Base-by-base conservation (phyloP, 2,888 invertebrate species). In the Fabriciana adippe region DNA sequence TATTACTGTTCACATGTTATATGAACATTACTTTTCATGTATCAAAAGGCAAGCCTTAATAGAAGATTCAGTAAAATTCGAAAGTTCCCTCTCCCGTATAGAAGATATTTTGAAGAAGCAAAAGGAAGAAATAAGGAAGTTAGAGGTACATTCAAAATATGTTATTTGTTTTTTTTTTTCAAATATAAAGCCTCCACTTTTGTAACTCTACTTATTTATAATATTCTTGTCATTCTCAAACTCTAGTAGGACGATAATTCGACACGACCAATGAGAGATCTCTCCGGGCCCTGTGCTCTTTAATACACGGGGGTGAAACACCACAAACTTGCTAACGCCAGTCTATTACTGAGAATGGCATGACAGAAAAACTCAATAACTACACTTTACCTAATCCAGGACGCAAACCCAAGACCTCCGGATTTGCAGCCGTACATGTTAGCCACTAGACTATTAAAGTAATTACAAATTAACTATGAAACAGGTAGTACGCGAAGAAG, bases 11-110 rank as follows among this genome's bases (percentile, higher is more conserved):
- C 59, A 55, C 16, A 55, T 48, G 11, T 4, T 45, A 54, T 6
- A 13, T 14, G 14, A 18, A 60, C 35, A 35, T 55, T 31, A 14
- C 31, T 3, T 50, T 3, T 11, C 14, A 50, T 54, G 56, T 41
- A 16, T 18, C 78, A 79, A 41, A 83, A 93, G 93, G 55, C 94
- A 93, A 74, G 94, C 95, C 0, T 85, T 96, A 0, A 89, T 95
- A 81, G 94, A 95, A 15, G 96, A 96, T 79, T 94, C 96, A 0
- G 95, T 96, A 2, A 94, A 94, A 74, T 96, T 96, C 74, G 96
- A 96, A 81, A 95, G 95, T 67, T 95, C 95, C 14, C 88, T 97
- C 21, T 88, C 93, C n/a, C 94, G 94, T 59, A 89, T 97, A 48
- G 96, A 96, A 81, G 94, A 94, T 5, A 93, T 95, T 21, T 85